These are phyloP conservation scores for Gymnogyps californianus DNA, from an alignment of 2,113 vertebrate genomes.

Conservation along the genomic window DNA sequence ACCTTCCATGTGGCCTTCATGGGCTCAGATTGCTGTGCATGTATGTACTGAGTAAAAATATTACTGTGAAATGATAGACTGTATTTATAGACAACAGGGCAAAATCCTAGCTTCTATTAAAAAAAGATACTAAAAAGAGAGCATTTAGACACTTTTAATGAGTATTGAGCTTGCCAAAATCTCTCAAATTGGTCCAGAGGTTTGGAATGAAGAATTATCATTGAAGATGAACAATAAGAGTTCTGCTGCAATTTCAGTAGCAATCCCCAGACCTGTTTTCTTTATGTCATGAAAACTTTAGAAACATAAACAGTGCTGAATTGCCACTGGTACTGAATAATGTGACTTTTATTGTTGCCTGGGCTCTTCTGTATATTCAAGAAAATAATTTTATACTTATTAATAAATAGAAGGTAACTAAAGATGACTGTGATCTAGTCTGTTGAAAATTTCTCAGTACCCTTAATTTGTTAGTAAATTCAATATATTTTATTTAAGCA, in stretches of 20 bases:
- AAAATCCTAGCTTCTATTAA: conserved; percentile 16
- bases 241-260: conserved; percentile 39
- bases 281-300: conserved; percentile 52
- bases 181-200: conserved; percentile 17
- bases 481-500: conserved; percentile 72
- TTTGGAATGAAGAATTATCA: conserved; percentile 38
- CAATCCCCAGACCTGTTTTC: conserved; percentile 47
- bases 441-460: conserved; percentile 60
- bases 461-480: conserved; percentile 66
- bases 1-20: background rate
- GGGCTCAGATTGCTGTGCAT: background rate
- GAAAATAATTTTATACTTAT: conserved; percentile 57
- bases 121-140: background rate
- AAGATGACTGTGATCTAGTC: conserved; percentile 58
- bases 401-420: conserved; percentile 66
- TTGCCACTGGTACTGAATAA: conserved; percentile 50
- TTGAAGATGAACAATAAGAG: conserved; percentile 16
- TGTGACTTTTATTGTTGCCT: conserved; percentile 51
- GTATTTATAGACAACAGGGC: background rate
- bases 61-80: background rate
- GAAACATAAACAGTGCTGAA: conserved; percentile 57
- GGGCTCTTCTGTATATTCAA: conserved; percentile 1
- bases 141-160: conserved; percentile 31
- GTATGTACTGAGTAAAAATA: background rate
- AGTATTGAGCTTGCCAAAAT: conserved; percentile 22